These are phyloP conservation scores for Harpalus rufipes DNA, from an alignment of 2,888 invertebrate genomes.

Conservation along the genomic window DNA sequence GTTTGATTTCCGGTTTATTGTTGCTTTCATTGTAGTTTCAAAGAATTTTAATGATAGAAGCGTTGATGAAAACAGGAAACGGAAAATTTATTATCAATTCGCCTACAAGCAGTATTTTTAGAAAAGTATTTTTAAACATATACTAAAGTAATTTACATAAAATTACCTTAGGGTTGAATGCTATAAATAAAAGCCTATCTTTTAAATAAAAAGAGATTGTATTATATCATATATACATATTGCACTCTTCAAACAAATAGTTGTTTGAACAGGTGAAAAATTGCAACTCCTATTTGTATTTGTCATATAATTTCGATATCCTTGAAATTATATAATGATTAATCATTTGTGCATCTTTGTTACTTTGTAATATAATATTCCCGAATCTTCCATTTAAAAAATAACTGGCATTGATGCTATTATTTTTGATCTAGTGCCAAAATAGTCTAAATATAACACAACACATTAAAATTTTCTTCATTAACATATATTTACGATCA, in stretches of 20 bases:
- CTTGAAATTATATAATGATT: constrained; percentile 31
- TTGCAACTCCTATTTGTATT: constrained; percentile 29
- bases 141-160: constrained; percentile 14
- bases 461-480: background rate
- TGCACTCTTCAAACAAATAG: background rate
- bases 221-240: background rate
- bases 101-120: constrained; percentile 17
- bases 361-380: constrained; percentile 25
- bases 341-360: background rate
- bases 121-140: constrained; percentile 19
- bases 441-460: constrained; percentile 47
- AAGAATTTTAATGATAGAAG: constrained; percentile 9
- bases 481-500: constrained; percentile 15
- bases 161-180: background rate
- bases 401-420: constrained; percentile 55
- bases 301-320: constrained; percentile 17
- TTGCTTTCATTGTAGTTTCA: constrained; percentile 20
- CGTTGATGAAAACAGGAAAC: constrained; percentile 34
- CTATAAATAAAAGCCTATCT: background rate
- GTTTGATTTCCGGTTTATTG: constrained; percentile 21
- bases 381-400: constrained; percentile 35
- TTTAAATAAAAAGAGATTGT: background rate
- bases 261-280: constrained; percentile 7
- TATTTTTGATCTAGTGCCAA: constrained; percentile 41
- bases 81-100: constrained; percentile 21